Conservation (phyloP, 2,113 vertebrate species). For the Erpornis zantholeuca region DNA sequence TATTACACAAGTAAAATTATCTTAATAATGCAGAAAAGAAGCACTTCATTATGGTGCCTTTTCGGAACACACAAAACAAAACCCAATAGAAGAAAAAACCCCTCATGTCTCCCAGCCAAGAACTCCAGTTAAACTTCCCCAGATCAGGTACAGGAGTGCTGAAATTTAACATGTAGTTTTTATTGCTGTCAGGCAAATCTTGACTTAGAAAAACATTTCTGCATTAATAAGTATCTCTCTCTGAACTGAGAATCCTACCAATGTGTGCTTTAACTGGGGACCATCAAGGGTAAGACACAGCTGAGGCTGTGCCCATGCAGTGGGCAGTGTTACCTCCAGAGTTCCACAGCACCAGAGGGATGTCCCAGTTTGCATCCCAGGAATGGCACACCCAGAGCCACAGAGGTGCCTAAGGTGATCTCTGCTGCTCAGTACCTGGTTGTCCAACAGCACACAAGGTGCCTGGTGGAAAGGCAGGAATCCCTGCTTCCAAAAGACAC, state of each 20-base stretch:
- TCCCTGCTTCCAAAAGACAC: not conserved
- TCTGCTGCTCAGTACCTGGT: not conserved
- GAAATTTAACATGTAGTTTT: not conserved
- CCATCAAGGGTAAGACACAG: fast-evolving
- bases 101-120: not conserved
- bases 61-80: not conserved
- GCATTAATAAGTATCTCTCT: not conserved
- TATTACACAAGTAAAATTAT: not conserved
- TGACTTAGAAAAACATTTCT: not conserved
- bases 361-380: not conserved
- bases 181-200: not conserved
- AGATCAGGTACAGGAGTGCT: not conserved
- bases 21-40: not conserved
- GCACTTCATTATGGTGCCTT: not conserved
- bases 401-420: not conserved
- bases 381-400: not conserved
- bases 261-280: not conserved
- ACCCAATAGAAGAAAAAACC: not conserved
- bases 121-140: not conserved
- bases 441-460: not conserved
- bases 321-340: not conserved
- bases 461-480: not conserved
- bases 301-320: not conserved
- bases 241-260: not conserved
- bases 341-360: not conserved